Evolutionary conservation across 2,797 vertebrate species (phyloP), one percentile per base, ranked within the genome.

Genomic region (Apodemus agrarius): DNA sequence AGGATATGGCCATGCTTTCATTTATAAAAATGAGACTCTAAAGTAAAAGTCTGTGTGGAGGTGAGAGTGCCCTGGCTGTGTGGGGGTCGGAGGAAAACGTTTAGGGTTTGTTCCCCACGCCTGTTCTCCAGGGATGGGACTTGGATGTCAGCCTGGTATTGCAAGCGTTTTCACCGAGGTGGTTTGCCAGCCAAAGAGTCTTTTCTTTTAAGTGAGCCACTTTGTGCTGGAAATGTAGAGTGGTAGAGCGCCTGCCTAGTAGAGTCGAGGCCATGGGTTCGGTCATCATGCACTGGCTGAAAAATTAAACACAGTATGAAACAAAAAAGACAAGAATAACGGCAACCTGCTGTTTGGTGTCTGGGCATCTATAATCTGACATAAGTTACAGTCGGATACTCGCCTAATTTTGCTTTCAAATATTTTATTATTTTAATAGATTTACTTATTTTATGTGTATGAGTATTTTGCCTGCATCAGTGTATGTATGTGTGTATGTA

Each of bases 11-110:
- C 59, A 37, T 84, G n/a, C 31, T 91, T 92, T 92, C 49, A 19
- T 49, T 93, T 97, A 69, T 79, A 78, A 92, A 59, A 93, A 43
- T 81, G 0, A 65, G 81, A 75, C 31, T 65, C 43, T 65, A 63
- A 63, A 57, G 26, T 65, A 49, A 67, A 79, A 79, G 63, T 6
- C 17, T 29, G 22, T 40, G 14, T 86, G 9, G 34, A 69, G 31
- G 12, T 37, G 13, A 1, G 13, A 17, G 13, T 54, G 26, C 34
- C 82, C 13, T 24, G 63, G 24, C 31, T 69, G 63, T n/a, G 43
- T 12, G 6, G 43, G 63, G 29, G 63, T 86, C 31, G 24, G 61
- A 65, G 21, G 34, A 26, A 14, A 26, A 1, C 2, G 2, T 69
- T 69, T 6, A 37, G 46, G 63, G 21, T 46, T 67, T 31, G 61